A percentile compares a stretch with the other conserved stretches of the same genome.
phyloP scores from a whole-genome alignment of 2,888 invertebrate genomes.

The Lysandra bellargus region DNA sequence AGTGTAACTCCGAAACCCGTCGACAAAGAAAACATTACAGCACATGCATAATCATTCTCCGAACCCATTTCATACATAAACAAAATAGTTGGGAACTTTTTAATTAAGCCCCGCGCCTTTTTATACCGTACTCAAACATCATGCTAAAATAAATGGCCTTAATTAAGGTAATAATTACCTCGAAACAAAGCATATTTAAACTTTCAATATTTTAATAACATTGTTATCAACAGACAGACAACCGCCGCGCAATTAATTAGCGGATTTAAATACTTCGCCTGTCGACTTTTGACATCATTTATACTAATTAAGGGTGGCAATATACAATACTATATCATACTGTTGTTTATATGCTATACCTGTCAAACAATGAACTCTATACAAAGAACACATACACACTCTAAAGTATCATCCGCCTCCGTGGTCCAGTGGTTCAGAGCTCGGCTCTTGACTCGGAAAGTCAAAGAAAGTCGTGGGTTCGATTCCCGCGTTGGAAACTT shows the following conservation, averaged over 20 bases:
- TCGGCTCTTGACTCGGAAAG: too few species aligned
- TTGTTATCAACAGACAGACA: conserved; percentile 2
- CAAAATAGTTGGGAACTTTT: conserved; percentile 4
- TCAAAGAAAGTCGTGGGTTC: too few species aligned
- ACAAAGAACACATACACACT: too few species aligned
- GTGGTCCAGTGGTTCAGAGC: too few species aligned
- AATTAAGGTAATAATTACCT: conserved; percentile 14
- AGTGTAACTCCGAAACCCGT: background rate
- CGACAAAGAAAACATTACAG: background rate
- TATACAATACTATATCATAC: background rate
- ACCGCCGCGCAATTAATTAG: conserved; percentile 15
- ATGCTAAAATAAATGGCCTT: conserved; percentile 17
- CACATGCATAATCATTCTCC: background rate
- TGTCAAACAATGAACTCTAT: background rate
- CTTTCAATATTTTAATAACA: conserved; percentile 20
- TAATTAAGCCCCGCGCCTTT: background rate
- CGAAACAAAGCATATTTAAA: conserved; percentile 26
- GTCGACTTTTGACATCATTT: conserved; percentile 21
- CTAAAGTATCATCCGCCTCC: too few species aligned
- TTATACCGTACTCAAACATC: conserved; percentile 8
- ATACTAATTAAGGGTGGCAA: conserved; percentile 8
- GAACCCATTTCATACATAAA: conserved; percentile 13
- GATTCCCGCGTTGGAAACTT: too few species aligned
- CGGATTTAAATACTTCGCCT: conserved; percentile 22
- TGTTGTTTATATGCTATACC: background rate